Conservation (phyloP, 2,888 invertebrate species). For the Lucinisca nassula region DNA sequence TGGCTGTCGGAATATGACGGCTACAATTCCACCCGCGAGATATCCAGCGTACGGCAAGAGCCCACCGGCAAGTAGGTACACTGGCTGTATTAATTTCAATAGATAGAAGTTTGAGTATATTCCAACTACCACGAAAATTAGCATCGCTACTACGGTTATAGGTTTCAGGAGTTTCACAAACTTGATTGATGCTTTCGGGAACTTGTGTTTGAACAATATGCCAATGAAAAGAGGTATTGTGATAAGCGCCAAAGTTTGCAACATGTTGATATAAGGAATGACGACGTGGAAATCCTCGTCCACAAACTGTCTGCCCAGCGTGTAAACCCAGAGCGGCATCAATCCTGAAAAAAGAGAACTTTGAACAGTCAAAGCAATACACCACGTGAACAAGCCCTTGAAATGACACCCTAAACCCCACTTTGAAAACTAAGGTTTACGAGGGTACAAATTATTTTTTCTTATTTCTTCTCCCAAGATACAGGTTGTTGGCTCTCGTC, state of each 20-base stretch:
- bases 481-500: no score
- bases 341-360: conserved; percentile 91
- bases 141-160: conserved; percentile 93
- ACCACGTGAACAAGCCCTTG: no score
- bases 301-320: conserved; percentile 92
- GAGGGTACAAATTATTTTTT: no score
- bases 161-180: conserved; percentile 92
- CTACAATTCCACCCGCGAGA: conserved; percentile 78
- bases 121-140: conserved; percentile 95
- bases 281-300: conserved; percentile 91
- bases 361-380: no score
- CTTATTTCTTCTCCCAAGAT: no score
- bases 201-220: conserved; percentile 86
- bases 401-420: no score
- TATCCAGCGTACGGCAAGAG: conserved; percentile 86
- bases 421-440: no score
- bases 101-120: conserved; percentile 96
- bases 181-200: conserved; percentile 91
- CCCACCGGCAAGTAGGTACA: conserved; percentile 78
- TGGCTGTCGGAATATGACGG: conserved; percentile 86
- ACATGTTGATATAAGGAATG: conserved; percentile 94
- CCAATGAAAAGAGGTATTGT: conserved; percentile 92
- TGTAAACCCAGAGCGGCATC: conserved; percentile 97
- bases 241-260: conserved; percentile 92
- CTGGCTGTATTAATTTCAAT: conserved; percentile 93